Conservation (phyloP, 2,113 vertebrate species). For the Callithrix jacchus region DNA sequence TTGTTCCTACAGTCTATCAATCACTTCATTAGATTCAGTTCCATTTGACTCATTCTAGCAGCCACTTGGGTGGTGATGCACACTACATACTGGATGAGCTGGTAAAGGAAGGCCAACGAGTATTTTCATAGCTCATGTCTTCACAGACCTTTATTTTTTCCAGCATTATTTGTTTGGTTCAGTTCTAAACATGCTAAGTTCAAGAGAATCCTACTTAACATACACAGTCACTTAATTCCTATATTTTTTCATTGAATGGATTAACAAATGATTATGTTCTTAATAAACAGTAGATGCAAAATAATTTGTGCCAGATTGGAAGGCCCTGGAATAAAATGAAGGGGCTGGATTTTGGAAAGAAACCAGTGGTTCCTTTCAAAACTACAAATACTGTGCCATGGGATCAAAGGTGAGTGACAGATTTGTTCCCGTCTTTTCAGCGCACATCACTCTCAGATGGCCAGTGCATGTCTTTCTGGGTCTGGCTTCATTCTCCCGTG, state of each 20-base stretch:
- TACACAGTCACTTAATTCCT: background rate
- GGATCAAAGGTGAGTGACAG: background rate
- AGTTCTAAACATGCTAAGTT: background rate
- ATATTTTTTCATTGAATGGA: background rate
- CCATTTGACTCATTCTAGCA: background rate
- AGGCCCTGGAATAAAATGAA: background rate
- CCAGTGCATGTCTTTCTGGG: background rate
- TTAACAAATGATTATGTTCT: background rate
- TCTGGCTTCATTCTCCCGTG: background rate
- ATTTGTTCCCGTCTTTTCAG: background rate
- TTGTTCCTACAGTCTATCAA: background rate
- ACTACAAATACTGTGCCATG: background rate
- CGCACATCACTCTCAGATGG: background rate
- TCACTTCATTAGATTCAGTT: background rate
- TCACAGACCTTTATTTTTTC: background rate
- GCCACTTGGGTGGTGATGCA: background rate
- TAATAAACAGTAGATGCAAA: background rate
- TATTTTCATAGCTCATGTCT: background rate
- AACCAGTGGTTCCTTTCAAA: background rate
- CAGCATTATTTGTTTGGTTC: background rate
- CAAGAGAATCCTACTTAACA: background rate
- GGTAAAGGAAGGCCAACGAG: background rate
- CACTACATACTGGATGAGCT: background rate
- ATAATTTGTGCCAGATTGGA: background rate
- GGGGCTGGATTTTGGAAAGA: background rate